Base-by-base conservation (phyloP, 2,888 invertebrate genomes). In the Pycnomerus fuliginosus region DNA sequence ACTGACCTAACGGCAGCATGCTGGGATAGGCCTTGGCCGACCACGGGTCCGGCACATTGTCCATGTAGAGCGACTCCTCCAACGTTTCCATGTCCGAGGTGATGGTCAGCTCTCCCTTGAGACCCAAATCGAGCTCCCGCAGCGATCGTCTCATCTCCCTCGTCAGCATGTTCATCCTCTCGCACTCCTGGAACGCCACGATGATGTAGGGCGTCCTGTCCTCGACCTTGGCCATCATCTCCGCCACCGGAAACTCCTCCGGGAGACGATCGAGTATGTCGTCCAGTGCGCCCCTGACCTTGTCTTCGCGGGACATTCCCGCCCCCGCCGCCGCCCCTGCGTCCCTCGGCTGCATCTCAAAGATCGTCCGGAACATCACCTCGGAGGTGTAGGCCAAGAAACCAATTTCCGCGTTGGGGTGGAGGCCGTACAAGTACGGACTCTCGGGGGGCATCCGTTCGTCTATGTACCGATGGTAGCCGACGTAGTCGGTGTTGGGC, bases 351-450 rank as follows among this genome's bases (percentile, higher is more conserved):
- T 95, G 94, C 79, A 96, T 82, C 71, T 93, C 95, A 62, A 95
- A 85, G 28, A 91, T 80, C 1, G 84, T 86, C 70, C 80, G 83
- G 71, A 95, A 94, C 31, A 96, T 74, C 49, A 83, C 82, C 58
- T 94, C 90, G 0, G 93, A 89, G 0, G 86, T 88, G 0, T 85
- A 84, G 0, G 94, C 93, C 35, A 96, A 74, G 65, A 94, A 93
- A 29, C 94, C 94, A 46, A 96, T 94, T 74, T 96, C 95, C 1
- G 96, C 93, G 69, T 96, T 96, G 0, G 93, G 89, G 73, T 96
- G 95, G 12, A 96, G 75, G 0, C 95, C 95, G 62, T 96, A 96
- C 10, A 96, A 76, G 58, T 87, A 82, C 0, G 96, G 95, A 34
- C 90, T 90, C 73, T 96, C 95, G 0, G 85, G 77, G 0, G 95